Conservation (phyloP, 2,888 invertebrate species). For the Andrena fulva region DNA sequence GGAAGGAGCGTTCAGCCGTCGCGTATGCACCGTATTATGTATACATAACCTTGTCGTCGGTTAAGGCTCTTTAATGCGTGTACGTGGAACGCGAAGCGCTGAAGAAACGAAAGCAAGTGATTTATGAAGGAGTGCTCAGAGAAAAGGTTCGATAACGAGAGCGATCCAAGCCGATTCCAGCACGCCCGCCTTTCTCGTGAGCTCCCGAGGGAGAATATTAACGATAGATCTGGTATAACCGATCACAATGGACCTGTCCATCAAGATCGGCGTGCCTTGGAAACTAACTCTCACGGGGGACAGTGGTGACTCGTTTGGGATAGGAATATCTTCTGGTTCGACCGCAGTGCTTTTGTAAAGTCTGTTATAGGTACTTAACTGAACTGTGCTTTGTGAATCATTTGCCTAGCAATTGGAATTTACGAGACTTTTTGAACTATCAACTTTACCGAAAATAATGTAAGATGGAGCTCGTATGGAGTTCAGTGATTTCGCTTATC, state of each 20-base stretch:
- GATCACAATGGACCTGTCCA: constrained; percentile 48
- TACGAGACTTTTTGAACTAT: too few species aligned
- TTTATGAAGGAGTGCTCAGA: constrained; percentile 36
- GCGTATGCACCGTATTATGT: constrained; percentile 78
- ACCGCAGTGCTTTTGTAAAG: background rate
- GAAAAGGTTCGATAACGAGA: constrained; percentile 45
- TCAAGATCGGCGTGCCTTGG: constrained; percentile 38
- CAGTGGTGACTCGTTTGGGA: constrained; percentile 1
- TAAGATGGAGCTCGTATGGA: too few species aligned
- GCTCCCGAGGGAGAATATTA: constrained; percentile 35
- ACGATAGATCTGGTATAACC: constrained; percentile 17
- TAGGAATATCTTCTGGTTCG: background rate
- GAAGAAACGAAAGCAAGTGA: constrained; percentile 27
- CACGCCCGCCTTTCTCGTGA: constrained; percentile 7
- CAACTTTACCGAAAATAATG: too few species aligned
- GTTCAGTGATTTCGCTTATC: too few species aligned
- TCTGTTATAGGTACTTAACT: background rate
- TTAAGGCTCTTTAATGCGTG: constrained; percentile 37
- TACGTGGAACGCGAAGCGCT: constrained; percentile 17
- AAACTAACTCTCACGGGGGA: constrained; percentile 8
- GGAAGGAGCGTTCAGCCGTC: constrained; percentile 65
- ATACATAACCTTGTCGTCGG: constrained; percentile 64
- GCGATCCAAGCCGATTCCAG: constrained; percentile 31
- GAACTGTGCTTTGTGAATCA: too few species aligned
- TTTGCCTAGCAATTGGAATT: too few species aligned